Base-by-base conservation (phyloP, 2,888 invertebrate species). In the Odontomyia ornata region DNA sequence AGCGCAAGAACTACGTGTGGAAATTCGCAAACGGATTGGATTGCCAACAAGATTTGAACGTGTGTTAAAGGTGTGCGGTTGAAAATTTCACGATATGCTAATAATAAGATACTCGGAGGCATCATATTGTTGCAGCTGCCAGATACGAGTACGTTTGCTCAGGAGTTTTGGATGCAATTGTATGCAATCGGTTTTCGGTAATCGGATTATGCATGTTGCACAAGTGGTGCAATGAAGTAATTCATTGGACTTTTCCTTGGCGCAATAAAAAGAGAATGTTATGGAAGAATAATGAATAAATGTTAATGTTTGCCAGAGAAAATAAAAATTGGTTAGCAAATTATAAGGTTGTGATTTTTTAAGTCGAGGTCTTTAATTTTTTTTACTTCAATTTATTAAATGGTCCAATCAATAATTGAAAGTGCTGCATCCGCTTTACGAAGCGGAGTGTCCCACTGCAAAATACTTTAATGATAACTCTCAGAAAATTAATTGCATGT, bases 31-130 rank as follows among this genome's bases (percentile, higher is more conserved):
- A 28, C 64, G 67, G 15, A 43, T 67, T 30, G 46, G 21, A 64
- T 52, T 27, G 67, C 21, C 43, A 67, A 36, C 36, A 36, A 67
- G 46, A 43, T 43, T 43, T 43, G n/a, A n/a, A n/a, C n/a, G n/a
- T n/a, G n/a, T n/a, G n/a, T 36, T 36, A 21, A 43, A 46, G 43
- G 67, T 67, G 67, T 67, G 46, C 67, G n/a, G n/a, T n/a, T 67
- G 67, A 23, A 67, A 67, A 43, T 67, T 36, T n/a, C 67, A 43
- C 18, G 46, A 30, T 67, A 67, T 67, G 67, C 43, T 67, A 67
- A 67, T 67, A 36, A 36, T 67, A 67, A 23, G 67, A 67, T 64
- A 64, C 28, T 64, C 64, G 28, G 30, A 25, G 28, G 28, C 28
- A 64, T 36, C 64, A 64, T n/a, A 28, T n/a, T 64, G 64, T 28